Percentiles rank a stretch among this genome's conserved stretches.
These are phyloP conservation scores for Cephonodes hylas DNA, from an alignment of 2,888 invertebrate species.

Conservation along the genomic window DNA sequence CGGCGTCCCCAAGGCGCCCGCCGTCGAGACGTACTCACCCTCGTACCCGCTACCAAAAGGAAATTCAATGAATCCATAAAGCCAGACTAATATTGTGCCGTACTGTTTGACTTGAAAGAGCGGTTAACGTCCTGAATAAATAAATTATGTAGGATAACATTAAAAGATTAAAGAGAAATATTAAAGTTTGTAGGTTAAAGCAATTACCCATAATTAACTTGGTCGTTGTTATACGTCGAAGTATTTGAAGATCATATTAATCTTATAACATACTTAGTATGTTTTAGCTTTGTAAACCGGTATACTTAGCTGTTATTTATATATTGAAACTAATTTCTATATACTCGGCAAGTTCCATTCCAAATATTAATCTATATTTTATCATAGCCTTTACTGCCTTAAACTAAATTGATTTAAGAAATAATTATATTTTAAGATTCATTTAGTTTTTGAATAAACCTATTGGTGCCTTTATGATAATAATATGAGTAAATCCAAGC, in stretches of 20 bases:
- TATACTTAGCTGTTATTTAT: neutral
- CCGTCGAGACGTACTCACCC: conserved; percentile 30
- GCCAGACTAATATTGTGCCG: conserved; percentile 18
- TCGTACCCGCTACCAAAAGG: conserved; percentile 11
- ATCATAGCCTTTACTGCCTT: no score
- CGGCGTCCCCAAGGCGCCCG: conserved; percentile 64
- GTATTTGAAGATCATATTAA: neutral
- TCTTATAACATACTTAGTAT: neutral
- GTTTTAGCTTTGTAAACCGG: neutral
- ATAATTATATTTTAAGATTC: no score
- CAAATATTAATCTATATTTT: no score
- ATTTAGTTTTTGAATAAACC: neutral
- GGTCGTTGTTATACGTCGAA: neutral
- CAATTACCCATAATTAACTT: neutral
- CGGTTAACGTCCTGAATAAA: neutral
- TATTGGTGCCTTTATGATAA: neutral
- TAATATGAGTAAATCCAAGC: neutral
- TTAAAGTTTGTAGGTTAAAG: neutral
- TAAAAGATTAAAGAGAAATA: neutral
- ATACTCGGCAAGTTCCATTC: no score
- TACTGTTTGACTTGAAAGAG: neutral
- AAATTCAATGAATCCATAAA: conserved; percentile 26
- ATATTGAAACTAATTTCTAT: no score
- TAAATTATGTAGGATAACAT: neutral
- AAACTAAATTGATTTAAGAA: no score